A percentile compares a stretch with the other conserved stretches of the same genome.
Evolutionary conservation across 2,888 invertebrate genomes (phyloP).

Genomic region (Polydrusus tereticollis): DNA sequence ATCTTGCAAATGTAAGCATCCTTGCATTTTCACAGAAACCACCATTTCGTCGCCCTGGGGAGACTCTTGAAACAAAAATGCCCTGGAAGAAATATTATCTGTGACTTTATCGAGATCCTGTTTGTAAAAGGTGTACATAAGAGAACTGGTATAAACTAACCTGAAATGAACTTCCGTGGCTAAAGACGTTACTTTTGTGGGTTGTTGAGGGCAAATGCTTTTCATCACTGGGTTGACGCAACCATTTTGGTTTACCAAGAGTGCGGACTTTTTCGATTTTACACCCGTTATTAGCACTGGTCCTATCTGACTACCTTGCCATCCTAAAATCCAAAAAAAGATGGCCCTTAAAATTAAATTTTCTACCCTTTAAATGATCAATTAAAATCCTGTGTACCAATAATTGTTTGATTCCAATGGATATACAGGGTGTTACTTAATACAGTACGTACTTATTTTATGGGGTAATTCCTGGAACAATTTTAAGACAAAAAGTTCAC

Average conservation of each 20-base stretch:
- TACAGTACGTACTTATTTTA: too few species aligned
- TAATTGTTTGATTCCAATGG: too few species aligned
- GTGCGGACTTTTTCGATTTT: slow-evolving; percentile 60
- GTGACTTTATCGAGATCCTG: too few species aligned
- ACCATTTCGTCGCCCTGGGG: slow-evolving; percentile 71
- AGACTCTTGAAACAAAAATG: slow-evolving; percentile 74
- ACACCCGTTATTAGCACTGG: slow-evolving; percentile 67
- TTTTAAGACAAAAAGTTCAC: too few species aligned
- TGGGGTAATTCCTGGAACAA: too few species aligned
- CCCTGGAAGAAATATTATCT: slow-evolving; percentile 61
- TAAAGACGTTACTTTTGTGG: slow-evolving; percentile 64
- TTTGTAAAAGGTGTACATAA: too few species aligned
- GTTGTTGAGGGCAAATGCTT: slow-evolving; percentile 67
- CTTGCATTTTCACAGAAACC: slow-evolving; percentile 70
- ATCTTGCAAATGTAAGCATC: slow-evolving; percentile 70
- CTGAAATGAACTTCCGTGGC: slow-evolving; percentile 63
- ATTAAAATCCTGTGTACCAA: too few species aligned
- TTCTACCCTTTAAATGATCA: too few species aligned
- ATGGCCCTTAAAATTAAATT: too few species aligned
- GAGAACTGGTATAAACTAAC: not conserved
- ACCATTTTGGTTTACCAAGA: slow-evolving; percentile 67
- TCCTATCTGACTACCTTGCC: slow-evolving; percentile 71
- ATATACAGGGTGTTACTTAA: too few species aligned
- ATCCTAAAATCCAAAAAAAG: slow-evolving; percentile 62
- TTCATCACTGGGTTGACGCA: slow-evolving; percentile 69